These are phyloP conservation scores for Neolamprologus tretocephalus DNA, from an alignment of 2,113 vertebrate genomes.

Conservation along the genomic window DNA sequence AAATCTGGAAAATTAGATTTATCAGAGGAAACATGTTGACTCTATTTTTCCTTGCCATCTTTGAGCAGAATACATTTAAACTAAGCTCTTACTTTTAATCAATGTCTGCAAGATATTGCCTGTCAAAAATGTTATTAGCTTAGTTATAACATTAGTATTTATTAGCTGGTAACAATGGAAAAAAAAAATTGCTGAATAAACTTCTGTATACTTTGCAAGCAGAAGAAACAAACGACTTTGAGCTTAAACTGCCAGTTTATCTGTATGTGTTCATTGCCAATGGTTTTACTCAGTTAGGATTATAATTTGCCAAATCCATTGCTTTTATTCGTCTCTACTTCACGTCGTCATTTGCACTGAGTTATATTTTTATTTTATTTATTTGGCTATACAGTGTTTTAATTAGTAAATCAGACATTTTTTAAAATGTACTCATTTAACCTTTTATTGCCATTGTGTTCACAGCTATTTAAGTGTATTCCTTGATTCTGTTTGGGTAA, in stretches of 20 bases:
- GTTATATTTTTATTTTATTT: conserved; percentile 13
- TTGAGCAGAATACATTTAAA: background rate
- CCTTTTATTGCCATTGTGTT: background rate
- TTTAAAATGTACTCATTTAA: background rate
- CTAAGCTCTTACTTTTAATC: background rate
- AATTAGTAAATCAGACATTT: background rate
- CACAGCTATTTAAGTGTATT: background rate
- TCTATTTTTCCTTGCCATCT: background rate
- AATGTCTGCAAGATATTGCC: background rate
- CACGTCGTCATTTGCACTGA: conserved; percentile 26
- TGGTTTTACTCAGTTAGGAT: background rate
- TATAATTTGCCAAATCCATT: conserved; percentile 11
- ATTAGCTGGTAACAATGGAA: background rate
- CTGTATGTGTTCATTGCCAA: background rate
- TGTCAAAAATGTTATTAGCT: background rate
- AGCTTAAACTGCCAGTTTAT: background rate
- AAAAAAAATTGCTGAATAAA: background rate
- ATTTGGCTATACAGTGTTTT: background rate
- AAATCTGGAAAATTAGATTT: background rate
- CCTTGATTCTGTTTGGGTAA: background rate
- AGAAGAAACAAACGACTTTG: background rate
- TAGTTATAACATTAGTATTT: background rate
- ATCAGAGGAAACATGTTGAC: background rate
- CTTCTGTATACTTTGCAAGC: background rate
- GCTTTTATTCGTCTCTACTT: background rate